phyloP scores from a whole-genome alignment of 2,797 vertebrate genomes.

The Spondyliosoma cantharus region DNA sequence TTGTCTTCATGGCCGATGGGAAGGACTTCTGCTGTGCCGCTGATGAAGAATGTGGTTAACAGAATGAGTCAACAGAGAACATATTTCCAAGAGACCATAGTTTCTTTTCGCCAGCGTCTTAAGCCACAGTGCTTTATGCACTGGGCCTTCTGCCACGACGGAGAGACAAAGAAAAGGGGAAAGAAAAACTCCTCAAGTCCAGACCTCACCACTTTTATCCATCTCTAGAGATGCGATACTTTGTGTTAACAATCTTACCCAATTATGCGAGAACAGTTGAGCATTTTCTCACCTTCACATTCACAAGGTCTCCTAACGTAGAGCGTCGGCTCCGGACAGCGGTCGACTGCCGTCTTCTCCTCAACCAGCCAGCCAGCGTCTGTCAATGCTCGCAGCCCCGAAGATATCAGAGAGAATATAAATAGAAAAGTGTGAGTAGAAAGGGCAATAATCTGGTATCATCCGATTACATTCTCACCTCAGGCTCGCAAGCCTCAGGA shows the following conservation, averaged over 20 bases:
- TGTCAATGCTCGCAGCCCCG: neutral
- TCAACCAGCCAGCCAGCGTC: neutral
- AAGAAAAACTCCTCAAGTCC: slow-evolving; percentile 33
- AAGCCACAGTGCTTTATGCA: slow-evolving; percentile 70
- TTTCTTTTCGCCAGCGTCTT: slow-evolving; percentile 66
- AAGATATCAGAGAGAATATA: slow-evolving; percentile 19
- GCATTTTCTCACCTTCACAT: slow-evolving; percentile 29
- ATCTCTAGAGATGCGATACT: slow-evolving; percentile 47
- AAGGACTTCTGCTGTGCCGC: slow-evolving; percentile 69
- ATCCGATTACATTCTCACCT: slow-evolving; percentile 46
- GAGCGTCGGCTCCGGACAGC: neutral
- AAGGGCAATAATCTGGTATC: slow-evolving; percentile 58
- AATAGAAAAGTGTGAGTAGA: slow-evolving; percentile 45
- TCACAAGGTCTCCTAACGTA: neutral
- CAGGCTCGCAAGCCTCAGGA: slow-evolving; percentile 28
- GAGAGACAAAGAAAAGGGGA: slow-evolving; percentile 42
- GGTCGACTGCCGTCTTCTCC: neutral
- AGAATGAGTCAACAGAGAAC: slow-evolving; percentile 85
- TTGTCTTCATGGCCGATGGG: slow-evolving; percentile 65
- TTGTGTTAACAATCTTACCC: slow-evolving; percentile 46
- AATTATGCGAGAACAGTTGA: slow-evolving; percentile 26
- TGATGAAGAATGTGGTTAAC: slow-evolving; percentile 83
- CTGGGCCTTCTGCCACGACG: slow-evolving; percentile 77
- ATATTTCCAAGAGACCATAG: slow-evolving; percentile 80
- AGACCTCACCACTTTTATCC: slow-evolving; percentile 50